A percentile compares a stretch with the other conserved stretches of the same genome.
phyloP scores from a whole-genome alignment of 2,888 invertebrate species.

The Norana najaformis region DNA sequence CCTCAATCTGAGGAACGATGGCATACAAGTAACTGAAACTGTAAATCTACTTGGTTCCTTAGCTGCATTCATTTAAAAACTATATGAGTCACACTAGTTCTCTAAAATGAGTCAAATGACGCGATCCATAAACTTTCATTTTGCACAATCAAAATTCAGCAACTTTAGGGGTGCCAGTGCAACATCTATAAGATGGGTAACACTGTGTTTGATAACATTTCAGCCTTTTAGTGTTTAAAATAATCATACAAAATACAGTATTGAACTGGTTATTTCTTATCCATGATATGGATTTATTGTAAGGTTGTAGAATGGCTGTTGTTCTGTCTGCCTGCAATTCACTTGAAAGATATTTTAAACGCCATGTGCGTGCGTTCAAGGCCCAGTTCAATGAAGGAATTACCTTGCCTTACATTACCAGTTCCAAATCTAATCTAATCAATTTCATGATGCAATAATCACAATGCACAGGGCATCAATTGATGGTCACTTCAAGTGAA shows the following conservation, averaged over 20 bases:
- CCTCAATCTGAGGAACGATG: neutral
- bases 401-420: too few species aligned
- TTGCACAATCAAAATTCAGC: neutral
- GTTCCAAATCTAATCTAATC: too few species aligned
- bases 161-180: neutral
- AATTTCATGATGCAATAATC: too few species aligned
- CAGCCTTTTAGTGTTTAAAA: neutral
- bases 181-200: neutral
- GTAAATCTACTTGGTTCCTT: neutral
- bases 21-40: conserved; percentile 2
- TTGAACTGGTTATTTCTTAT: neutral
- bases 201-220: neutral
- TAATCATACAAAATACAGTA: neutral
- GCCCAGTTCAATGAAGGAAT: too few species aligned
- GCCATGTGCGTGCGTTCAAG: neutral
- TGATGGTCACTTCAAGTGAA: too few species aligned
- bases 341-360: neutral
- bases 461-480: too few species aligned
- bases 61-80: too few species aligned
- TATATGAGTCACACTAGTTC: neutral
- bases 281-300: neutral
- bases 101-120: neutral
- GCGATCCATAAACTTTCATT: neutral
- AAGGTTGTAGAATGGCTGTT: neutral
- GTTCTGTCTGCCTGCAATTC: neutral